These are phyloP conservation scores for Lagorchestes hirsutus DNA, from an alignment of 2,797 vertebrate species.

Conservation along the genomic window DNA sequence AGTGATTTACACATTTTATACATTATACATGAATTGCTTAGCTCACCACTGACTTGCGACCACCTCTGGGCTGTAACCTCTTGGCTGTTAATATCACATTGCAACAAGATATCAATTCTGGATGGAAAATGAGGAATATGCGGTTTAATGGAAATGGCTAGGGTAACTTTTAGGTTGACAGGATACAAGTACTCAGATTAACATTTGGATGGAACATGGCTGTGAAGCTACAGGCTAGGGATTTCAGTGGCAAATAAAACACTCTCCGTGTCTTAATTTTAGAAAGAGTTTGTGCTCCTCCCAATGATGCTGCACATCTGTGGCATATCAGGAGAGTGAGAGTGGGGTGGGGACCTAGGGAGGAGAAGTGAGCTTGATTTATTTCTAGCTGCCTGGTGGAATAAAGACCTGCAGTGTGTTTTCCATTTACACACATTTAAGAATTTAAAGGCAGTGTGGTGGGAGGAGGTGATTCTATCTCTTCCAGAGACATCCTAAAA, in stretches of 20 bases:
- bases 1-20: slow-evolving; percentile 67
- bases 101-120: not conserved
- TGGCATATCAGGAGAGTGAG: slow-evolving; percentile 68
- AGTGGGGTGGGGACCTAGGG: not conserved
- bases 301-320: slow-evolving; percentile 68
- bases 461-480: slow-evolving; percentile 79
- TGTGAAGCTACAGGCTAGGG: slow-evolving; percentile 71
- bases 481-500: slow-evolving; percentile 82
- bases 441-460: slow-evolving; percentile 79
- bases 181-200: slow-evolving; percentile 54
- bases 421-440: slow-evolving; percentile 78
- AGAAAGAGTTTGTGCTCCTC: slow-evolving; percentile 67
- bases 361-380: slow-evolving; percentile 67
- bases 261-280: slow-evolving; percentile 66
- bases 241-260: slow-evolving; percentile 76
- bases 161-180: slow-evolving; percentile 48
- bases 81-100: not conserved
- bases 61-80: slow-evolving; percentile 33
- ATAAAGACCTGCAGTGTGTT: slow-evolving; percentile 77
- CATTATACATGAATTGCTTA: slow-evolving; percentile 55
- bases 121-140: slow-evolving; percentile 36
- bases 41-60: slow-evolving; percentile 40
- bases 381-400: slow-evolving; percentile 76
- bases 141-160: slow-evolving; percentile 53
- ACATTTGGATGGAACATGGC: slow-evolving; percentile 63